These are phyloP conservation scores for Digitonthophagus gazella DNA, from an alignment of 2,888 invertebrate species.

Conservation along the genomic window DNA sequence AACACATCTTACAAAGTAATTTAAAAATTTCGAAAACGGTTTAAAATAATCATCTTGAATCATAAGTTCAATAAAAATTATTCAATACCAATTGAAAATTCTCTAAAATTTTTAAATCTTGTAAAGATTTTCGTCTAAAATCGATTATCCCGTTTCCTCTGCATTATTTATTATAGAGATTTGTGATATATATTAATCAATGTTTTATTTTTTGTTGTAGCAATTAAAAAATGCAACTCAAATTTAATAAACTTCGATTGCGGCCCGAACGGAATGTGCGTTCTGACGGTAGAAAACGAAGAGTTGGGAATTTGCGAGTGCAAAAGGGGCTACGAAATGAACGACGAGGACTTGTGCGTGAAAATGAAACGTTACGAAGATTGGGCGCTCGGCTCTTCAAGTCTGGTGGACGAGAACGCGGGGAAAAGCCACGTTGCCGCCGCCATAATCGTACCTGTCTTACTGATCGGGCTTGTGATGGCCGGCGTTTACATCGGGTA, in stretches of 20 bases:
- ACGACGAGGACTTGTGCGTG: slow-evolving; percentile 30
- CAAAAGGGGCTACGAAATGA: slow-evolving; percentile 36
- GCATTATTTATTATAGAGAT: too few species aligned
- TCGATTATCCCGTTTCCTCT: too few species aligned
- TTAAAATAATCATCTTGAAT: too few species aligned
- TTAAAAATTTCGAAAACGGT: too few species aligned
- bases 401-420: slow-evolving; percentile 39
- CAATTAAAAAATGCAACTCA: slow-evolving; percentile 32
- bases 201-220: slow-evolving; percentile 31
- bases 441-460: slow-evolving; percentile 45
- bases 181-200: too few species aligned
- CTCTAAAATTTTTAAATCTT: too few species aligned
- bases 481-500: slow-evolving; percentile 44
- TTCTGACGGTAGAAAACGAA: slow-evolving; percentile 23
- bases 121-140: too few species aligned
- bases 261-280: slow-evolving; percentile 41
- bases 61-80: too few species aligned
- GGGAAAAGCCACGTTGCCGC: slow-evolving; percentile 44
- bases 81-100: too few species aligned
- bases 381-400: slow-evolving; percentile 37
- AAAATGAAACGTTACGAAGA: slow-evolving; percentile 23
- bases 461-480: slow-evolving; percentile 47
- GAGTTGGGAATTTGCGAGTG: slow-evolving; percentile 35
- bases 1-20: too few species aligned
- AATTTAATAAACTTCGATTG: slow-evolving; percentile 32